These are phyloP conservation scores for Hydrophis major DNA, from an alignment of 2,797 vertebrate species.

Conservation along the genomic window DNA sequence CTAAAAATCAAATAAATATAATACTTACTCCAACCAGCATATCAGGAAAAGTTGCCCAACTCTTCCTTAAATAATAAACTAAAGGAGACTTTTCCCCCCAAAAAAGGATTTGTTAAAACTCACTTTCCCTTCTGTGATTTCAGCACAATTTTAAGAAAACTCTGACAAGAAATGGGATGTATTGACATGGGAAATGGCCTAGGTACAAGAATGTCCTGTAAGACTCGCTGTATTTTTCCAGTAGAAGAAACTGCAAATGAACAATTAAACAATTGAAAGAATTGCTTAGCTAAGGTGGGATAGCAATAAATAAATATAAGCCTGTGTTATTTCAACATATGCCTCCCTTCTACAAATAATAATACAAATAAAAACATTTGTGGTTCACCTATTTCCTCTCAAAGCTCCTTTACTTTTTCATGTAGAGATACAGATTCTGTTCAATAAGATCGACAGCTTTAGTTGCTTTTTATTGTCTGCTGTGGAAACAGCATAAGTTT, in stretches of 20 bases:
- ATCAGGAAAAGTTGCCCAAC: neutral
- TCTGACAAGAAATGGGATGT: neutral
- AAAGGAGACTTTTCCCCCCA: neutral
- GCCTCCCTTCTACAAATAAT: neutral
- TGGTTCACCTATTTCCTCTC: conserved; percentile 19
- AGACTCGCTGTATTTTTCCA: neutral
- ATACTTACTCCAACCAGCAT: neutral
- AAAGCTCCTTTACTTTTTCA: conserved; percentile 4
- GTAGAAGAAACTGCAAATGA: neutral
- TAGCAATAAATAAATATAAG: neutral
- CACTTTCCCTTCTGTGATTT: neutral
- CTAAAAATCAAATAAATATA: neutral
- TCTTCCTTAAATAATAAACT: neutral
- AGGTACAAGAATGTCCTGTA: neutral
- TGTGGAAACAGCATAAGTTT: conserved; percentile 41
- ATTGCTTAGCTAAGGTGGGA: neutral
- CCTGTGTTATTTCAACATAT: neutral
- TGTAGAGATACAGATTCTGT: conserved; percentile 45
- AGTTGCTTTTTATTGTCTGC: conserved; percentile 58
- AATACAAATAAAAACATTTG: rapidly evolving
- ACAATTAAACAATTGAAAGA: neutral
- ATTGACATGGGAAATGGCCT: too few species aligned
- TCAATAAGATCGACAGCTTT: conserved; percentile 51
- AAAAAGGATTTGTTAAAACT: neutral
- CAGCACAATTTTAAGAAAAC: neutral